Conservation (phyloP, 2,113 vertebrate species). For the Coreoperca whiteheadi region DNA sequence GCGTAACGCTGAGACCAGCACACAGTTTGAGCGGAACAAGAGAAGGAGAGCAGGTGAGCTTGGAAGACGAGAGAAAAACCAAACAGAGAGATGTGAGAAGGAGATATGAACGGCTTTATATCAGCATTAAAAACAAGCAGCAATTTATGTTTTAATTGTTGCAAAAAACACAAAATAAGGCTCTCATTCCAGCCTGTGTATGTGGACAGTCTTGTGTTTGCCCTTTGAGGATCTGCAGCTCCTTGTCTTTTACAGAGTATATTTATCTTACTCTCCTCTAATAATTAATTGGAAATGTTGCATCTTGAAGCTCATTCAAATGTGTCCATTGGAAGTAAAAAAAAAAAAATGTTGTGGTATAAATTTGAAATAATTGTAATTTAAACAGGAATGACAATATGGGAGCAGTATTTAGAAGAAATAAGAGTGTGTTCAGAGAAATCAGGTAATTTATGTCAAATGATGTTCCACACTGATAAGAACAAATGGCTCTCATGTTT, state of each 20-base stretch:
- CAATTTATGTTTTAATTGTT: background rate
- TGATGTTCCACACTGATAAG: conserved; percentile 2
- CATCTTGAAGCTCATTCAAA: background rate
- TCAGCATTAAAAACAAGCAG: background rate
- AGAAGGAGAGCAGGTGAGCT: background rate
- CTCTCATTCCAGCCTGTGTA: background rate
- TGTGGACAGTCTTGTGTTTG: conserved; percentile 3
- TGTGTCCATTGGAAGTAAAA: background rate
- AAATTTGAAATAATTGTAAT: background rate
- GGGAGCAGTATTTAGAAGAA: background rate
- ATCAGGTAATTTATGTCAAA: conserved; percentile 15
- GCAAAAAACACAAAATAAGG: background rate
- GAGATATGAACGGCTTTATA: background rate
- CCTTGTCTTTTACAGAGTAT: background rate
- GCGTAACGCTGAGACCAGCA: background rate
- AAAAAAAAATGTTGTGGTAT: background rate
- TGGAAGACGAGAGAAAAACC: background rate
- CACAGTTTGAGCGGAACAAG: background rate
- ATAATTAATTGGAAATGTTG: background rate
- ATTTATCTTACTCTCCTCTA: background rate
- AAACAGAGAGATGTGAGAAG: background rate
- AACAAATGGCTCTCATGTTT: conserved; percentile 14
- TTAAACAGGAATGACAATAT: background rate
- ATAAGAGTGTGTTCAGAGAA: conserved; percentile 6
- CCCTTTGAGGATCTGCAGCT: background rate